Base-by-base conservation (phyloP, 2,113 vertebrate genomes). In the Probosciger aterrimus region DNA sequence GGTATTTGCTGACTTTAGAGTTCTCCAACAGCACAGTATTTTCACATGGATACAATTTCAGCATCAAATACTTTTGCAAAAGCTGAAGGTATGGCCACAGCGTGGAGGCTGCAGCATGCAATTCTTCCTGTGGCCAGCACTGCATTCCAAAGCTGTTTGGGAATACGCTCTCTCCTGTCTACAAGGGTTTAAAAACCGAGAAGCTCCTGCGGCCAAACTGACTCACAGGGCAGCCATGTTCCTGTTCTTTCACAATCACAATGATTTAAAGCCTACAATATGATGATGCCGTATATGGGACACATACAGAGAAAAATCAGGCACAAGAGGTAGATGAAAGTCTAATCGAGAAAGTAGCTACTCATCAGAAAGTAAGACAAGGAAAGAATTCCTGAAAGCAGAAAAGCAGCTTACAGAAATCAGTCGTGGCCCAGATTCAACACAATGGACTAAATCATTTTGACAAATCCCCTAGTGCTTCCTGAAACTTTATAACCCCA, bases 381-480 rank as follows among this genome's bases (percentile, higher is more conserved):
- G 89, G 63, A 86, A 53, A 82, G 85, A 94, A 88, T 82, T 91
- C 90, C 86, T 91, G 47, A 91, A 92, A 93, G 88, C 95, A 95
- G 79, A 80, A 92, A 92, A 95, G 1, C 33, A 91, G 91, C 82
- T 70, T 83, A 80, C 22, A 93, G 80, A 93, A 95, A 91, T 68
- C 24, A 4, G 62, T 88, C 63, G 64, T 95, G 91, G 95, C 70
- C 91, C 84, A 93, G 82, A 90, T 88, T 95, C 74, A 87, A 91
- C 80, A 91, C 65, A 92, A 91, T 7, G 43, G 78, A 67, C 85
- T 94, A 73, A 93, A 95, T 79, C 49, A 65, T 79, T 91, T 14
- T 78, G 86, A 88, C 88, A 97, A 95, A 95, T 93, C 83, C 93
- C 82, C 91, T 28, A 46, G 77, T 46, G 91, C 95, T 96, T 95